phyloP scores from a whole-genome alignment of 2,888 invertebrate species.

The Leptopterna dolabrata region DNA sequence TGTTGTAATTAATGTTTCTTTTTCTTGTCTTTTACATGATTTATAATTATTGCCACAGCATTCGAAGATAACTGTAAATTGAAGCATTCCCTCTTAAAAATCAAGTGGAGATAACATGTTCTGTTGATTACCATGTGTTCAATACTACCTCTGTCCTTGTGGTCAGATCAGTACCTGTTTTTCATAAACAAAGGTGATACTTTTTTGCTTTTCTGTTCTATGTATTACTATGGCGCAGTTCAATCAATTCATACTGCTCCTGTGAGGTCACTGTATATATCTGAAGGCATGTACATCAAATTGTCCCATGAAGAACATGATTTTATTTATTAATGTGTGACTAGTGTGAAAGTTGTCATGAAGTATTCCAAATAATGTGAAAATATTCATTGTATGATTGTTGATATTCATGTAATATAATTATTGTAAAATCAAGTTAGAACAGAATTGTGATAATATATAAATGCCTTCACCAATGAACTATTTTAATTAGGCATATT shows the following conservation, averaged over 20 bases:
- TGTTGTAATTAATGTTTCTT: neutral
- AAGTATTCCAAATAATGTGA: constrained; percentile 45
- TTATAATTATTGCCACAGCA: constrained; percentile 48
- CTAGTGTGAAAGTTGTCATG: constrained; percentile 5
- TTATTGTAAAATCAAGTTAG: constrained; percentile 45
- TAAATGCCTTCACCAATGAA: constrained; percentile 52
- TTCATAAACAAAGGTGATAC: constrained; percentile 13
- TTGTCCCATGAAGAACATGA: neutral
- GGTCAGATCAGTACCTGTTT: constrained; percentile 45
- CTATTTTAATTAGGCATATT: constrained; percentile 47
- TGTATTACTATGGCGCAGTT: constrained; percentile 46
- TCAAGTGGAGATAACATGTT: constrained; percentile 27
- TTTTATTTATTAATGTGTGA: constrained; percentile 40
- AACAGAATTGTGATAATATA: constrained; percentile 50
- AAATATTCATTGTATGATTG: constrained; percentile 38
- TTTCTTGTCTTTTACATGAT: neutral
- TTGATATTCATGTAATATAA: constrained; percentile 44
- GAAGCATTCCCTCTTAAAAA: constrained; percentile 33
- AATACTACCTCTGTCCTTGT: constrained; percentile 41
- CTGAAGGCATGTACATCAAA: constrained; percentile 12
- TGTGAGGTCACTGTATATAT: constrained; percentile 43
- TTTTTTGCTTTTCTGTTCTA: constrained; percentile 26
- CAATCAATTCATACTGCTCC: constrained; percentile 40
- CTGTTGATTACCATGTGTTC: constrained; percentile 46
- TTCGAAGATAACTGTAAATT: constrained; percentile 28